Conservation (phyloP, 2,113 vertebrate genomes). For the Sisor rabdophorus region DNA sequence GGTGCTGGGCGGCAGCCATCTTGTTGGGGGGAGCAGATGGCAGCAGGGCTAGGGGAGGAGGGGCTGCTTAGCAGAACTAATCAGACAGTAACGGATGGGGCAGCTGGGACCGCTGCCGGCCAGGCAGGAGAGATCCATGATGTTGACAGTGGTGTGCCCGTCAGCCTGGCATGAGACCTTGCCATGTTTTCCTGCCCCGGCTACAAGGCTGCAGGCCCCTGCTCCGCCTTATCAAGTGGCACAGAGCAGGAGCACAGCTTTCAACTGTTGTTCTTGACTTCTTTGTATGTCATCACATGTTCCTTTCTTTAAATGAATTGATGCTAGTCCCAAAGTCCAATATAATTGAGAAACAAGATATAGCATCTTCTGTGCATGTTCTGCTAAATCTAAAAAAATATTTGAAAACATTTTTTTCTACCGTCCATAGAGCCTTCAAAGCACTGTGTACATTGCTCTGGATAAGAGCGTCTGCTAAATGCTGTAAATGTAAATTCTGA, state of each 20-base stretch:
- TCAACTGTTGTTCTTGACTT: slow-evolving; percentile 24
- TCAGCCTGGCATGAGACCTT: slow-evolving; percentile 86
- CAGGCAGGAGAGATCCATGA: slow-evolving; percentile 82
- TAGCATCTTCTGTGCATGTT: neutral
- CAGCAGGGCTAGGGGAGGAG: slow-evolving; percentile 96
- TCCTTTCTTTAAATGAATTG: neutral
- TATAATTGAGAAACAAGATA: neutral
- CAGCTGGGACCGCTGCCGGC: slow-evolving; percentile 98
- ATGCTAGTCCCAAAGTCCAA: slow-evolving; percentile 6
- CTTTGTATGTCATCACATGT: neutral
- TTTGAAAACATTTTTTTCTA: neutral
- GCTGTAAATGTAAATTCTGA: too few relatives aligned
- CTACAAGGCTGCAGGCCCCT: slow-evolving; percentile 62
- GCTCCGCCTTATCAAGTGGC: slow-evolving; percentile 46
- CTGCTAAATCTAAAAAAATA: neutral
- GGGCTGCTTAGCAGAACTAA: slow-evolving; percentile 99
- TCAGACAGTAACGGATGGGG: slow-evolving; percentile 99
- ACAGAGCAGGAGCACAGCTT: slow-evolving; percentile 32
- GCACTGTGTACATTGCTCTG: too few relatives aligned
- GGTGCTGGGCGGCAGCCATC: slow-evolving; percentile 93
- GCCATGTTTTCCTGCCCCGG: slow-evolving; percentile 75
- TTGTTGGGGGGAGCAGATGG: slow-evolving; percentile 99
- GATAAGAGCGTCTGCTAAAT: too few relatives aligned
- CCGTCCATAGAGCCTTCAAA: too few relatives aligned
- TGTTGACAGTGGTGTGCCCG: slow-evolving; percentile 96